Conservation (phyloP, 2,797 vertebrate species). For the Hapalemur alaotrensis region DNA sequence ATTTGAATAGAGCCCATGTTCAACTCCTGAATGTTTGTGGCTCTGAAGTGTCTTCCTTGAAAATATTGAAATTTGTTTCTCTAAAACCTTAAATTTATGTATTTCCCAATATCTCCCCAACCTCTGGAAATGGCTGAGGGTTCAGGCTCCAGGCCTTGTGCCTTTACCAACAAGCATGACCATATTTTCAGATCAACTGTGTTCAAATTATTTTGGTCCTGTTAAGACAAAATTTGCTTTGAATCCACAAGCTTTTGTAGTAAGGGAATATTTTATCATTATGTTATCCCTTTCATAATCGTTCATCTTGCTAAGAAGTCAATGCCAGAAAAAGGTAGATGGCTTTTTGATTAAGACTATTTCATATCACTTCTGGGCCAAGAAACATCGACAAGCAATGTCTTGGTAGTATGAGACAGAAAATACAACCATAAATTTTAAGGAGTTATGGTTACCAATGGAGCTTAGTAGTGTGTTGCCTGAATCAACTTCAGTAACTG, state of each 20-base stretch:
- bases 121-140: background rate
- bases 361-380: background rate
- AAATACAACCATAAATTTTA: background rate
- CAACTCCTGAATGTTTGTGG: background rate
- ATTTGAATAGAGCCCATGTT: background rate
- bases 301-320: background rate
- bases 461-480: background rate
- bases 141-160: background rate
- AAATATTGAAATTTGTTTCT: background rate
- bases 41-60: background rate
- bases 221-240: background rate
- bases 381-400: background rate
- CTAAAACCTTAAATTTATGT: background rate
- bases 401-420: background rate
- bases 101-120: background rate
- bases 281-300: background rate
- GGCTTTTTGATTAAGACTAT: background rate
- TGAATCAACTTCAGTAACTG: background rate
- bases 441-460: background rate
- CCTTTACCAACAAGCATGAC: background rate
- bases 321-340: background rate
- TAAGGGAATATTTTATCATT: background rate
- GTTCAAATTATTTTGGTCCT: background rate
- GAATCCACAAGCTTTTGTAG: background rate
- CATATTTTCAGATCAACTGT: background rate